These are phyloP conservation scores for Macrostomum lignano DNA, from an alignment of 1,140 invertebrate species.

Conservation along the genomic window DNA sequence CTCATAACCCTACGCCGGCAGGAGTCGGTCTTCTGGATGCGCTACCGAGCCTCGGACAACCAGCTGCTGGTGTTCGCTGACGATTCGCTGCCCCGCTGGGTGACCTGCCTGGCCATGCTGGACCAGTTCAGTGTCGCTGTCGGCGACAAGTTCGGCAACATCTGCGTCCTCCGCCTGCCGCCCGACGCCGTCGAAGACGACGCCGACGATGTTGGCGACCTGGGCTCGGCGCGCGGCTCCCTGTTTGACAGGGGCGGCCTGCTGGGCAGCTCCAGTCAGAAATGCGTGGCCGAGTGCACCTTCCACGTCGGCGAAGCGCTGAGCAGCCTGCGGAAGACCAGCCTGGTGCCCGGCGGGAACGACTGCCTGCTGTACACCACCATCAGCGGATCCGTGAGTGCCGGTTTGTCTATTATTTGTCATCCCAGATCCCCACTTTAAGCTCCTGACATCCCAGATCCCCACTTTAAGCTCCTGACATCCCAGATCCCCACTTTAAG, in stretches of 20 bases:
- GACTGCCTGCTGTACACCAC: slow-evolving; percentile 86
- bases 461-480: too few species aligned
- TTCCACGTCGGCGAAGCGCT: slow-evolving; percentile 82
- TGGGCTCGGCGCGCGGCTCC: slow-evolving; percentile 87
- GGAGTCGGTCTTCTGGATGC: slow-evolving; percentile 77
- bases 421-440: too few species aligned
- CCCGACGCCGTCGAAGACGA: slow-evolving; percentile 74
- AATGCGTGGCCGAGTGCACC: slow-evolving; percentile 60
- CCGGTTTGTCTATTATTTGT: too few species aligned
- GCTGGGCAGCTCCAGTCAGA: slow-evolving; percentile 87
- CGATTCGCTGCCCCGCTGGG: slow-evolving; percentile 79
- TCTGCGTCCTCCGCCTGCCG: slow-evolving; percentile 60
- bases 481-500: too few species aligned
- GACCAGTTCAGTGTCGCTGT: slow-evolving; percentile 86
- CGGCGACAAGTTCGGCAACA: slow-evolving; percentile 94
- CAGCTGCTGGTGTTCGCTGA: slow-evolving; percentile 91
- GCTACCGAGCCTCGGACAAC: slow-evolving; percentile 71
- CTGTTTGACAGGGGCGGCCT: slow-evolving; percentile 74
- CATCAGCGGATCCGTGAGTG: slow-evolving; percentile 62
- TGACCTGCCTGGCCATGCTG: slow-evolving; percentile 61
- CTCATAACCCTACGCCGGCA: too few species aligned
- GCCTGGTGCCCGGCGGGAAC: slow-evolving; percentile 75
- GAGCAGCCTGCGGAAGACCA: slow-evolving; percentile 46
- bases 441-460: too few species aligned
- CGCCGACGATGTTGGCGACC: slow-evolving; percentile 91